phyloP scores from a whole-genome alignment of 2,113 vertebrate species.

The Pithys albifrons region DNA sequence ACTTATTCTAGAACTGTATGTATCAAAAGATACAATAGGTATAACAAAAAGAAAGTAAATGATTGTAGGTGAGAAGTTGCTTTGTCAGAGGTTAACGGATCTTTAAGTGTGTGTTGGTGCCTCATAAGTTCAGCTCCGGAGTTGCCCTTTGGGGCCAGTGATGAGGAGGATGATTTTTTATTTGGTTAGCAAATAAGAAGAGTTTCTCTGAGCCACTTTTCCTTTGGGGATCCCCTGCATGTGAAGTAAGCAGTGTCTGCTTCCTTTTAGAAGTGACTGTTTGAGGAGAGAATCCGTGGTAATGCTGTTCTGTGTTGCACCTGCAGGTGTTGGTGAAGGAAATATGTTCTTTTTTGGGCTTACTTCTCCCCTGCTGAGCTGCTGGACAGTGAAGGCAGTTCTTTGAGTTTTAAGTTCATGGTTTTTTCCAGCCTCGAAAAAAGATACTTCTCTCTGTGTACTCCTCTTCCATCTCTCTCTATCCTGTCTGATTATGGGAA shows the following conservation, averaged over 20 bases:
- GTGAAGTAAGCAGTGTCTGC: background rate
- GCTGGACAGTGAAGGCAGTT: background rate
- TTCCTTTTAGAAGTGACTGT: background rate
- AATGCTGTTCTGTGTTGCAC: background rate
- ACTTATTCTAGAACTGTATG: background rate
- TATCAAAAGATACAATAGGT: background rate
- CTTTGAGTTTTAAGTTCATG: background rate
- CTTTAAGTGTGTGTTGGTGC: background rate
- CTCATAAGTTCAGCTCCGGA: background rate
- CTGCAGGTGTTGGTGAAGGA: background rate
- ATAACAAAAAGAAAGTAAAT: background rate
- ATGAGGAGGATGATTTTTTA: background rate
- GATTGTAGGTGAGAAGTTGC: background rate
- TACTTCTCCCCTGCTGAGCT: accelerated
- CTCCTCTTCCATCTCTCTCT: background rate
- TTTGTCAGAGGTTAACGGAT: background rate
- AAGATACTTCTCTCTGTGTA: background rate
- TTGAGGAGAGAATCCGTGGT: background rate
- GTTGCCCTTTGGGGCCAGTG: background rate
- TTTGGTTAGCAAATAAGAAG: background rate
- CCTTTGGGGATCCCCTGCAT: background rate
- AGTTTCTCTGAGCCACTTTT: background rate
- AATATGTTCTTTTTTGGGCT: background rate
- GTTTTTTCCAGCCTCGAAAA: background rate
- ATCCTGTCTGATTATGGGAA: background rate